Evolutionary conservation across 2,113 vertebrate species (phyloP), one percentile per base, ranked within the genome.

Genomic region (Pelecanoides urinatrix): DNA sequence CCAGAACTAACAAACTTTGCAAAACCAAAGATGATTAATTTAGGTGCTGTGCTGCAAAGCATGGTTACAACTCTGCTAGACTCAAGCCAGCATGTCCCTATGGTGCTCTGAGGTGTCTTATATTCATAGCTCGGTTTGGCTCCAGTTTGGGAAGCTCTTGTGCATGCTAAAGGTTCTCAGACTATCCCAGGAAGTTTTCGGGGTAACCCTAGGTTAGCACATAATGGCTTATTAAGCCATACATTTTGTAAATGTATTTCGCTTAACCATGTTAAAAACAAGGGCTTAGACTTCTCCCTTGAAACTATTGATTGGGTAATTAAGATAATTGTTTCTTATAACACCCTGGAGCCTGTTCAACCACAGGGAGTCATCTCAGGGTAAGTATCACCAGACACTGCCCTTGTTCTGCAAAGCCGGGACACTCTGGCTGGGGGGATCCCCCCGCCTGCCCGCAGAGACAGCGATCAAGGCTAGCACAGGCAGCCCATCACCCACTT

Each of bases 231-330:
- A 62, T 61, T 61, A 68, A 62, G 32, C 40, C 19, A 42, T 42
- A 10, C 1, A 29, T 55, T 66, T 73, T 66, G 50, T 45, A 71
- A 49, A 62, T 30, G 3, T 58, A 72, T 68, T 92, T 85, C 52
- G 77, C 27, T 44, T 65, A 83, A 56, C 70, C 75, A 15, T 26
- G 20, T 49, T 34, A 56, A 61, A 91, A 96, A 91, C 93, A 84
- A 91, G 95, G 73, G 47, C 30, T 61, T 91, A 44, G 38, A 53
- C n/a, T 80, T 81, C 72, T 68, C 25, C n/a, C 20, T 58, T 56
- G 88, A 94, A 97, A 94, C 50, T 93, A 76, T 11, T n/a, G 32
- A 29, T 83, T 83, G 78, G 30, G 70, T 67, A 97, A 97, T 59
- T 65, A 91, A 91, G 38, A 11, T 81, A 85, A 91, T 67, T 45